Evolutionary conservation across 30 jellyfish, hydroid and myxozoan species (phyloP).

Genomic region (Pelagia noctiluca): DNA sequence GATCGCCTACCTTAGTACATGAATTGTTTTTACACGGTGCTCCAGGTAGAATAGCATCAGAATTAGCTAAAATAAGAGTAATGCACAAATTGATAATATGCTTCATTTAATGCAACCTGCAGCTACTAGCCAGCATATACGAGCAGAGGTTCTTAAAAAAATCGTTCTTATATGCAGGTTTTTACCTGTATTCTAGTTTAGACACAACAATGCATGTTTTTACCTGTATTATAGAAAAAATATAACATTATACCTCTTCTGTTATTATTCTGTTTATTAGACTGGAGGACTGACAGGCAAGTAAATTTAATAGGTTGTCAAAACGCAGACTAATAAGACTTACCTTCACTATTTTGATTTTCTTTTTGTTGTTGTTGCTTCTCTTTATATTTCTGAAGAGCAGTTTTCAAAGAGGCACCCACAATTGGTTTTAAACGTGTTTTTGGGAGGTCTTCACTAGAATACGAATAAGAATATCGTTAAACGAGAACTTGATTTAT

Average conservation of each 20-base stretch:
- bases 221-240: too few relatives aligned
- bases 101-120: not conserved
- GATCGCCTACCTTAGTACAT: slow-evolving; percentile 78
- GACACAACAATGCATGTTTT: too few relatives aligned
- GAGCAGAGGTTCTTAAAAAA: not conserved
- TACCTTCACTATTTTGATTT: slow-evolving; percentile 49
- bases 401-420: slow-evolving; percentile 69
- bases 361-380: slow-evolving; percentile 60
- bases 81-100: not conserved
- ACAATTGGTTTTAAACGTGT: slow-evolving; percentile 44
- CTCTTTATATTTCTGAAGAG: slow-evolving; percentile 70
- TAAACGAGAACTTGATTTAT: too few relatives aligned
- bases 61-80: slow-evolving; percentile 43
- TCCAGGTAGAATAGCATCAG: slow-evolving; percentile 76
- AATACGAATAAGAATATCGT: too few relatives aligned
- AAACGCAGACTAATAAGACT: not conserved
- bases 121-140: not conserved
- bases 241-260: too few relatives aligned
- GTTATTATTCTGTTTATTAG: too few relatives aligned
- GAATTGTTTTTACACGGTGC: slow-evolving; percentile 90
- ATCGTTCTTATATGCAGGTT: too few relatives aligned
- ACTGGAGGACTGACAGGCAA: too few relatives aligned
- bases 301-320: too few relatives aligned
- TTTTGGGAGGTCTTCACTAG: slow-evolving; percentile 77
- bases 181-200: too few relatives aligned